Base-by-base conservation (phyloP, 30 jellyfish, hydroid and myxozoan species). In the Phacellophora camtschatica region DNA sequence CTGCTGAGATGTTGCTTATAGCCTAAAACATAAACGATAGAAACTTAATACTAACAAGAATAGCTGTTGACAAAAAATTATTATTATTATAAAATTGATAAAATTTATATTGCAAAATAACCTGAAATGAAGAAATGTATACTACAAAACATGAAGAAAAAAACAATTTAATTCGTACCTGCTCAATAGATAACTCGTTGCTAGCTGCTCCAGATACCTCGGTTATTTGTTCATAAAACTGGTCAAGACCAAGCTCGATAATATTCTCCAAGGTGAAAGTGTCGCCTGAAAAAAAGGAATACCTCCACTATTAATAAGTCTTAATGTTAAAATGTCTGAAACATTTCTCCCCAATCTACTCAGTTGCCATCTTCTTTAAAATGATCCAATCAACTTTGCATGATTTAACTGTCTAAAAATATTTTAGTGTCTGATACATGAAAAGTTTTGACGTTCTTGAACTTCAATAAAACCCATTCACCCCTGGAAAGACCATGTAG, bases 161-260 rank as follows among this genome's bases (percentile, higher is more conserved):
- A n/a, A n/a, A n/a, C n/a, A n/a, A n/a, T n/a, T n/a, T n/a, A 39
- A 6, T 18, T 16, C 62, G 0, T 46, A 86, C 96, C 89, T 87
- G 90, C 62, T 94, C 99, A 49, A 94, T 94, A 8, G 97, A 81
- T 64, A 94, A 71, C 51, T 94, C 99, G 37, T 87, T 94, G 74
- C 99, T 94, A 7, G 99, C 99, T 23, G 99, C 96, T 27, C 81
- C 96, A 8, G 99, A 94, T 33, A 88, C 62, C 22, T 87, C 97
- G 31, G 88, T 46, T 3, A 94, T 87, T 54, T 87, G 97, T 43
- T 94, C 99, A 18, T 88, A 82, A 64, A 13, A 82, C 39, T 87
- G 99, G 67, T 94, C 99, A 0, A 94, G 69, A 30, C 99, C 99
- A 16, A 84, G 75, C 0, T 74, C 92, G 24, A 94, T 94, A 74